Conservation (phyloP, 64 coral and sea anemone species). For the Montipora foliosa region DNA sequence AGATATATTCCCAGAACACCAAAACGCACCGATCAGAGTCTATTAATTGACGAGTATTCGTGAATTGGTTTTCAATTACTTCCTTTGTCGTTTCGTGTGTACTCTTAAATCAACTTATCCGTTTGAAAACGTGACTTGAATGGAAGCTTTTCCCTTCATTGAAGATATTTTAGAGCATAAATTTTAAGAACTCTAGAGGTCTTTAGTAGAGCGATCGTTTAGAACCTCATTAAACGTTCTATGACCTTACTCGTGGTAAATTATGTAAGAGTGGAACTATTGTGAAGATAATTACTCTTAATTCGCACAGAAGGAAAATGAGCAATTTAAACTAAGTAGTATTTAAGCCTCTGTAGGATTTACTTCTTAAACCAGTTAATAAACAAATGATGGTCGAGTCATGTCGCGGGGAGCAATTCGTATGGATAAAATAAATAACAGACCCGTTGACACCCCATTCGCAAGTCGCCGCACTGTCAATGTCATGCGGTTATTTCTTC, state of each 20-base stretch:
- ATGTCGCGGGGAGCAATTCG: background rate
- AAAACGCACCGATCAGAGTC: background rate
- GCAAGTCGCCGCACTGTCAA: no score
- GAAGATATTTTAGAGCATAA: background rate
- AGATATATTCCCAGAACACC: background rate
- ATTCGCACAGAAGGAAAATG: conserved; percentile 9
- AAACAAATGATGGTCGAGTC: background rate
- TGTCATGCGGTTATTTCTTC: background rate
- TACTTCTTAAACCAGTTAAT: background rate
- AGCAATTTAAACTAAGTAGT: conserved; percentile 19
- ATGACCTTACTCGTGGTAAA: background rate
- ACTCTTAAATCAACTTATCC: background rate
- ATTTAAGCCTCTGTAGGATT: background rate
- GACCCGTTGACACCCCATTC: background rate
- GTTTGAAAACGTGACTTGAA: background rate
- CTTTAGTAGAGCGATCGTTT: background rate
- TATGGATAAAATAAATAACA: conserved; percentile 41
- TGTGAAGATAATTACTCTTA: conserved; percentile 43
- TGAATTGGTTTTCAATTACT: conserved; percentile 30
- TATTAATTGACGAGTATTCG: background rate
- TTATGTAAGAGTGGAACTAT: conserved; percentile 25
- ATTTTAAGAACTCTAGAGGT: background rate
- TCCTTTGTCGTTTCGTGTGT: background rate
- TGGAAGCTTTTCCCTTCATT: background rate
- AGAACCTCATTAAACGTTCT: background rate